Base-by-base conservation (phyloP, 2,888 invertebrate species). In the Tetanocera ferruginea region DNA sequence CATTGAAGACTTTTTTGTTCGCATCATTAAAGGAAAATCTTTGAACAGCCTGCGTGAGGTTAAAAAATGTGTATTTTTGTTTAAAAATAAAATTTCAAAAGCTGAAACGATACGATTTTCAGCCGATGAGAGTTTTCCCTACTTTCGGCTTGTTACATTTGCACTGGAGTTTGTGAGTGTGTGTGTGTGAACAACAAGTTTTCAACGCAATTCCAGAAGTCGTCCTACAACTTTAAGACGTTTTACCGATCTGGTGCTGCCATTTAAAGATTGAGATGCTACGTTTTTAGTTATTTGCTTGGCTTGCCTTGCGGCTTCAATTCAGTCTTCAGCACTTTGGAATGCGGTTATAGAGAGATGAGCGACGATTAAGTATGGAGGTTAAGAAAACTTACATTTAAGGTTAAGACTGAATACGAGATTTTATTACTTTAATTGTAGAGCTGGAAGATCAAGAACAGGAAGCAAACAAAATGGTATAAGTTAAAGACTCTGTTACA, bases 211-310 rank as follows among this genome's bases (percentile, higher is more conserved):
- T 55, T 75, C 14, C 66, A 66, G 66, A 75, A 75, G 67, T 75
- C 34, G 75, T 75, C 75, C 75, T 57, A 49, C 66, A 52, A 75
- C 55, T 75, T 75, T 75, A 52, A 23, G 23, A 19, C 64, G 52
- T 19, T 51, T 34, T 23, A 31, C n/a, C 25, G 72, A 72, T 49
- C 62, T 74, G 28, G 23, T 71, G 55, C 52, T 71, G 28, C 23
- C 52, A 69, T 69, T 19, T 3, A 49, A 19, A 43, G 23, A 49
- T 43, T 23, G 67, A 5, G 67, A 49, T 69, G 43, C 19, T 69
- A 8, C 19, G 19, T n/a, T 66, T 66, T 28, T 19, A 34, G 43
- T 43, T 43, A 43, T 43, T 43, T 43, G 43, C 43, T 43, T 43
- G 43, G 43, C 11, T 43, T 43, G 43, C 8, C 37, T 37, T 8